Evolutionary conservation across 2,888 invertebrate genomes (phyloP), one percentile per base, ranked within the genome.

Genomic region (Coremacera marginata): DNA sequence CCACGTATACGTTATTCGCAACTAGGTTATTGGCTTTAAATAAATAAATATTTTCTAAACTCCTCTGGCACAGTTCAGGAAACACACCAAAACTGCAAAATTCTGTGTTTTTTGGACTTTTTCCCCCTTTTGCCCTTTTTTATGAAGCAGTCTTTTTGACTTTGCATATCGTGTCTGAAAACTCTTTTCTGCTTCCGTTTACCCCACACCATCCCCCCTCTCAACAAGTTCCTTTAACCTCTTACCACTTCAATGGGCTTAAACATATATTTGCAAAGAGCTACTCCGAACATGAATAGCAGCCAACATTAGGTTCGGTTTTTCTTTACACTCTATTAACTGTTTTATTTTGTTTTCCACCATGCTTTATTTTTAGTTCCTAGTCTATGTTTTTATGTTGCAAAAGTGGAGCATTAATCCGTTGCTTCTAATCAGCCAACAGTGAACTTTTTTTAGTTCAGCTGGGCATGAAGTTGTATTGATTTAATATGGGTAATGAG

Each of bases 351-450:
- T 16, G n/a, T n/a, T 31, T 57, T 44, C 14, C 14, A 19, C 22
- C 37, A 67, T 22, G 19, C 14, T 71, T 55, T 57, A 57, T 27
- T 52, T 70, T 70, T 52, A 25, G 34, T 34, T 22, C 3, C 19
- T 55, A 19, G 71, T 22, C 67, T 27, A 22, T 31, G 31, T 2
- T 34, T 67, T 22, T 22, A 22, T 49, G 49, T 22, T 71, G 37
- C 19, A 49, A 31, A 73, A 51, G 63, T 63, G 63, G 63, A 31
- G 51, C 73, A 52, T 65, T 73, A 73, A 73, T 60, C 63, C 52
- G 73, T 63, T 52, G 51, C 19, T 31, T 51, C 73, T 63, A 63
- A 63, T 65, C 73, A 52, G 63, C 11, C 27, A 31, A 31, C 52
- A 67, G 67, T 67, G 63, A 31, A 73, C 49, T 72, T 44, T 22